These are phyloP conservation scores for Acleris sparsana DNA, from an alignment of 2,888 invertebrate genomes.

Conservation along the genomic window DNA sequence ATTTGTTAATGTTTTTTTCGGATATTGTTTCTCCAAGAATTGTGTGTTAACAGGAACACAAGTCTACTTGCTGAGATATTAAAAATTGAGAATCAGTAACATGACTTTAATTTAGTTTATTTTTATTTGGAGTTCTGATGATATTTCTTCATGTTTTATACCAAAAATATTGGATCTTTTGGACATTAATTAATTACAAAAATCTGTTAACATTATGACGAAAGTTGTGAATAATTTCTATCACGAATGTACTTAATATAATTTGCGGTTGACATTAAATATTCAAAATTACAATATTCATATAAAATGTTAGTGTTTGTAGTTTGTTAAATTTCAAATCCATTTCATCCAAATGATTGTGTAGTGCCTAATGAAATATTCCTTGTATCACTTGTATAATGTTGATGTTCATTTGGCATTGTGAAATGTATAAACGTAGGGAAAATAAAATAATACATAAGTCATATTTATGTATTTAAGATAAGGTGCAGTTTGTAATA, in stretches of 20 bases:
- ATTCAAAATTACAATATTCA: background rate
- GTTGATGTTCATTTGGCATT: background rate
- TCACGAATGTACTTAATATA: background rate
- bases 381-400: background rate
- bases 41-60: too few species aligned
- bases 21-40: too few species aligned
- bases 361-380: background rate
- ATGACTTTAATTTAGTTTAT: background rate
- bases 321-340: too few species aligned
- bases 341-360: too few species aligned
- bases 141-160: background rate
- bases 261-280: background rate
- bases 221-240: background rate
- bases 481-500: conserved; percentile 26
- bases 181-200: background rate
- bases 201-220: background rate
- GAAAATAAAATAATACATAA: conserved; percentile 11
- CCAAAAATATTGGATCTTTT: background rate
- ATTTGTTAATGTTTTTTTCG: too few species aligned
- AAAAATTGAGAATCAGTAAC: too few species aligned
- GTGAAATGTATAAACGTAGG: conserved; percentile 10
- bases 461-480: conserved; percentile 16
- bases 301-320: background rate
- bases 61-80: too few species aligned
- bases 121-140: background rate